Percentiles rank a stretch among this genome's conserved stretches.
These are phyloP conservation scores for Gymnobelideus leadbeateri DNA, from an alignment of 2,113 vertebrate genomes.

Conservation along the genomic window DNA sequence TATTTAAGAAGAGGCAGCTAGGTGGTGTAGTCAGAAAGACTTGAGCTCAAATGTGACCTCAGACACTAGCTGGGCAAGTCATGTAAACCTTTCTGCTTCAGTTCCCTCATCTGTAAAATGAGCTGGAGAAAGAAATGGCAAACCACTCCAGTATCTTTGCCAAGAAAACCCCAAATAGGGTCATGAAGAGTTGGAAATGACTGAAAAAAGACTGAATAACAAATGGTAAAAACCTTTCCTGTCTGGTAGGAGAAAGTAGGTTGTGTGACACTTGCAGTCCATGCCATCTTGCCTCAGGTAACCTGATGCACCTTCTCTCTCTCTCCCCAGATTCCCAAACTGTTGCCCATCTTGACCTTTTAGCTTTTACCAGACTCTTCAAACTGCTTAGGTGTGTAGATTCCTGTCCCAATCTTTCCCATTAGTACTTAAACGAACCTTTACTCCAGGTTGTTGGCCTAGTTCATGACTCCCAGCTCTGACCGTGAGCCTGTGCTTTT, in stretches of 20 bases:
- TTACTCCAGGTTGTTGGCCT: background rate
- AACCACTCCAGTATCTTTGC: too few species aligned
- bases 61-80: background rate
- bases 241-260: background rate
- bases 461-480: background rate
- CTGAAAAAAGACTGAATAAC: too few species aligned
- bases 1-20: background rate
- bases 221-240: background rate
- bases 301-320: background rate
- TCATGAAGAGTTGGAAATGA: too few species aligned
- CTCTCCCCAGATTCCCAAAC: background rate
- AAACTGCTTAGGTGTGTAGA: background rate
- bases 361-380: background rate
- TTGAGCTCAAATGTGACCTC: too few species aligned
- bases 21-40: too few species aligned
- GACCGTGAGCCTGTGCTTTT: fast-evolving
- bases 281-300: background rate
- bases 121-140: background rate
- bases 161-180: too few species aligned
- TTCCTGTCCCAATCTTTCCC: background rate
- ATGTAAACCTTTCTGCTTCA: background rate
- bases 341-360: background rate
- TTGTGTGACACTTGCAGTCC: background rate
- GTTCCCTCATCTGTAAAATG: background rate
- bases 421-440: background rate